These are phyloP conservation scores for Leptosomus discolor DNA, from an alignment of 2,113 vertebrate genomes.

Conservation along the genomic window DNA sequence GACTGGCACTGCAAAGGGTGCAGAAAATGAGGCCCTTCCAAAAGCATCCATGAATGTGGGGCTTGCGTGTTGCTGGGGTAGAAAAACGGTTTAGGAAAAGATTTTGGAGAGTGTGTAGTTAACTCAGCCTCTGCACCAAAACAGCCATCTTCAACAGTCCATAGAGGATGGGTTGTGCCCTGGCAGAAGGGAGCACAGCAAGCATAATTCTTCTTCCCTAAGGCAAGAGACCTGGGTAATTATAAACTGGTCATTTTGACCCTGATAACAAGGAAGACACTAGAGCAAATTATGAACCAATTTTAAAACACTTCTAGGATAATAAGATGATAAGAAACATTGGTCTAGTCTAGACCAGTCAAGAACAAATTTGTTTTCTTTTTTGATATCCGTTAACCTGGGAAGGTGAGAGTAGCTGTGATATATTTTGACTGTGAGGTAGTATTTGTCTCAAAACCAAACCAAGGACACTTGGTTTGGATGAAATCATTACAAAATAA, in stretches of 20 bases:
- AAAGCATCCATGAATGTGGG: background rate
- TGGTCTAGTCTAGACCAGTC: background rate
- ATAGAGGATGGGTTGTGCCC: background rate
- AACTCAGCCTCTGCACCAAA: background rate
- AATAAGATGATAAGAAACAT: background rate
- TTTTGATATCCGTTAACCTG: conserved; percentile 2
- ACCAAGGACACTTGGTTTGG: background rate
- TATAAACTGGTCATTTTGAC: background rate
- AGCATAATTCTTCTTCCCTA: background rate
- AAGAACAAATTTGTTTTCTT: background rate
- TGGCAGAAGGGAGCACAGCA: background rate
- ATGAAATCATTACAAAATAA: background rate
- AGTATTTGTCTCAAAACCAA: background rate
- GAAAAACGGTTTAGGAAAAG: background rate
- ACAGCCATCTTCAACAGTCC: background rate
- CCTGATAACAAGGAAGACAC: background rate
- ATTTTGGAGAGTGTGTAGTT: background rate
- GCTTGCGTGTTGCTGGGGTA: background rate
- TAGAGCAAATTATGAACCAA: background rate
- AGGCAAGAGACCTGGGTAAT: background rate
- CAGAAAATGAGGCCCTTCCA: background rate
- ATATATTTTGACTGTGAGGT: background rate
- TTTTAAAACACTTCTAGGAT: background rate
- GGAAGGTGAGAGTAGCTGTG: background rate
- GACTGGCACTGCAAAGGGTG: background rate